These are phyloP conservation scores for Drepana arcuata DNA, from an alignment of 1,140 invertebrate species.

Conservation along the genomic window DNA sequence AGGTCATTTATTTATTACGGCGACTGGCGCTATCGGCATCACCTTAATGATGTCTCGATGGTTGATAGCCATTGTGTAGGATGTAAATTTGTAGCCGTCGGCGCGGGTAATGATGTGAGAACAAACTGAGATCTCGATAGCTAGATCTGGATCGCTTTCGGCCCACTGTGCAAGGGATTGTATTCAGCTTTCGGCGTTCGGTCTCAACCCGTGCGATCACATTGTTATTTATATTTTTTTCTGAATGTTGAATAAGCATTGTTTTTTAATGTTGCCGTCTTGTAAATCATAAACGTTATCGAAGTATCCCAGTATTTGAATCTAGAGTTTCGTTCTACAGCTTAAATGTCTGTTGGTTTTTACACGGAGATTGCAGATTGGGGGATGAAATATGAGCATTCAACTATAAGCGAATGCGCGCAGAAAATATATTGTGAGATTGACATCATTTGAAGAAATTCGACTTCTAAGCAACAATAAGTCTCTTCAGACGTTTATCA, in stretches of 20 bases:
- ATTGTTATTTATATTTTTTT: slow-evolving; percentile 22
- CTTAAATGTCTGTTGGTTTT: too few species aligned
- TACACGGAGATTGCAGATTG: too few species aligned
- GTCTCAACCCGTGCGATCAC: slow-evolving; percentile 23
- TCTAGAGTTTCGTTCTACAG: too few species aligned
- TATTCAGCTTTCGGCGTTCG: slow-evolving; percentile 31
- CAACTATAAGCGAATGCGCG: too few species aligned
- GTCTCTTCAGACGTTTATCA: too few species aligned
- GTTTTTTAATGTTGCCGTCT: slow-evolving; percentile 26
- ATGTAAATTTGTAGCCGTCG: slow-evolving; percentile 72
- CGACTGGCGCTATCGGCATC: slow-evolving; percentile 67
- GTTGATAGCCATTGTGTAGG: slow-evolving; percentile 70
- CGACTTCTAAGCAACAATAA: too few species aligned
- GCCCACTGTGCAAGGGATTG: slow-evolving; percentile 35
- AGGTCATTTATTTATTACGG: slow-evolving; percentile 23
- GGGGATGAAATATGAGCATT: too few species aligned
- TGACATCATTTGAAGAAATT: too few species aligned
- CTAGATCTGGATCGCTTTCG: slow-evolving; percentile 57
- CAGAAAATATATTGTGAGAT: too few species aligned
- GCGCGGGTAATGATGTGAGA: slow-evolving; percentile 72
- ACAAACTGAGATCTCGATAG: slow-evolving; percentile 70
- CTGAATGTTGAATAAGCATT: slow-evolving; percentile 22
- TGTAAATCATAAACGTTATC: slow-evolving; percentile 21
- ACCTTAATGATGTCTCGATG: slow-evolving; percentile 72
- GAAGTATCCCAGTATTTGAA: too few species aligned